Percentiles rank a stretch among this genome's conserved stretches.
Conservation (phyloP, 2,113 vertebrate species). For the Pycnonotus jocosus region DNA sequence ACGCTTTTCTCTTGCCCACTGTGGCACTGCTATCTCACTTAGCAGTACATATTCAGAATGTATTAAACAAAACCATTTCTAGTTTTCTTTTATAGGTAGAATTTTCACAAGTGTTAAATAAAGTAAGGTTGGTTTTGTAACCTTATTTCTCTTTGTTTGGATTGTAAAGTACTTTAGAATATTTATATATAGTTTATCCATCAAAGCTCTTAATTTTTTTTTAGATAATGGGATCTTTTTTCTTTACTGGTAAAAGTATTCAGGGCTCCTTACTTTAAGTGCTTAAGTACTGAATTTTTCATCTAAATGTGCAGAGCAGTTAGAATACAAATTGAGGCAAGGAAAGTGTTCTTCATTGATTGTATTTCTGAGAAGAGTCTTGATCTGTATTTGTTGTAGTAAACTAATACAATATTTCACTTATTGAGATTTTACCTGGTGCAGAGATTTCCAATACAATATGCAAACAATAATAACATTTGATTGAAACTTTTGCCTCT, state of each 20-base stretch:
- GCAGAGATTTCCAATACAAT: not conserved
- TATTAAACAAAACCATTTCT: not conserved
- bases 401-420: not conserved
- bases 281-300: not conserved
- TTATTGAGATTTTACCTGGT: not conserved
- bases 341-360: not conserved
- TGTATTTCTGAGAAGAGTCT: not conserved
- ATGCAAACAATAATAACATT: not conserved
- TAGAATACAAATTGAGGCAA: not conserved
- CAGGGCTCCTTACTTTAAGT: not conserved
- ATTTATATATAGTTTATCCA: not conserved
- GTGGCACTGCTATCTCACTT: rapidly evolving
- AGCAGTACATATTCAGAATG: not conserved
- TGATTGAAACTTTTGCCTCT: not conserved
- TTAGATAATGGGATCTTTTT: not conserved
- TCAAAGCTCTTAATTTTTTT: not conserved
- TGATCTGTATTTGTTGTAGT: not conserved
- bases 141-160: not conserved
- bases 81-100: not conserved
- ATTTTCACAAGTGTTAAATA: not conserved
- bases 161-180: not conserved
- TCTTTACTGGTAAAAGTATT: not conserved
- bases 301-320: not conserved
- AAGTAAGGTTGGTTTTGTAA: not conserved
- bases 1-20: not conserved